phyloP scores from a whole-genome alignment of 2,888 invertebrate species.

The Hemicrepidius hirtus region DNA sequence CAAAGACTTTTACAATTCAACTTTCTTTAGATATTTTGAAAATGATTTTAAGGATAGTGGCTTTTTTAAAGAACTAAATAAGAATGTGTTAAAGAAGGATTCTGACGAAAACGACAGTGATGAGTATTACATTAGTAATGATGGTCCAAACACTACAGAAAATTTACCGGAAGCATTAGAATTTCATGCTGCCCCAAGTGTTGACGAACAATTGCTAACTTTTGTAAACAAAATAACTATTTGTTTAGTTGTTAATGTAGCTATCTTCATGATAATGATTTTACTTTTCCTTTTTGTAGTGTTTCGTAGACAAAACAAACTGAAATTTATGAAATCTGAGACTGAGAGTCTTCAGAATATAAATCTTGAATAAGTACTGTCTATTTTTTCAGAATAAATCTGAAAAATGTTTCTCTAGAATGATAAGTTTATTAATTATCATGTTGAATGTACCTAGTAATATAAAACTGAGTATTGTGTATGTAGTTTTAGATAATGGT shows the following conservation, averaged over 20 bases:
- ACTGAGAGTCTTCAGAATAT: no score
- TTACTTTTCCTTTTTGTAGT: conserved; percentile 26
- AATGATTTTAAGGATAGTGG: conserved; percentile 21
- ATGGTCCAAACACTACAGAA: background rate
- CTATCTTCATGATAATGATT: conserved; percentile 1
- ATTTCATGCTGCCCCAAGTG: background rate
- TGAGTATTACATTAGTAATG: no score
- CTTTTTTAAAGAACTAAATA: conserved; percentile 22
- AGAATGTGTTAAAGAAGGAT: conserved; percentile 12
- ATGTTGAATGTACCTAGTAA: no score
- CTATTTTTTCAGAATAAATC: no score
- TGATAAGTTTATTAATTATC: no score
- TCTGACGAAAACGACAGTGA: background rate
- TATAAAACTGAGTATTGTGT: no score
- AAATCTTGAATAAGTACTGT: no score
- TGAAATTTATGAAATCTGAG: no score
- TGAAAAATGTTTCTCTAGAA: no score
- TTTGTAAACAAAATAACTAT: conserved; percentile 28
- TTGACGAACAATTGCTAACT: background rate
- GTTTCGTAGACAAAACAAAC: conserved; percentile 14
- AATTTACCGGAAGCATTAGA: background rate
- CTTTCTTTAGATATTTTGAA: conserved; percentile 23
- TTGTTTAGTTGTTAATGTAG: conserved; percentile 28
- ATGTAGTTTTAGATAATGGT: no score
- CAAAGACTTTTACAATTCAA: conserved; percentile 18